These are phyloP conservation scores for Paramacrobiotus metropolitanus DNA, from an alignment of 1,140 invertebrate genomes.

Conservation along the genomic window DNA sequence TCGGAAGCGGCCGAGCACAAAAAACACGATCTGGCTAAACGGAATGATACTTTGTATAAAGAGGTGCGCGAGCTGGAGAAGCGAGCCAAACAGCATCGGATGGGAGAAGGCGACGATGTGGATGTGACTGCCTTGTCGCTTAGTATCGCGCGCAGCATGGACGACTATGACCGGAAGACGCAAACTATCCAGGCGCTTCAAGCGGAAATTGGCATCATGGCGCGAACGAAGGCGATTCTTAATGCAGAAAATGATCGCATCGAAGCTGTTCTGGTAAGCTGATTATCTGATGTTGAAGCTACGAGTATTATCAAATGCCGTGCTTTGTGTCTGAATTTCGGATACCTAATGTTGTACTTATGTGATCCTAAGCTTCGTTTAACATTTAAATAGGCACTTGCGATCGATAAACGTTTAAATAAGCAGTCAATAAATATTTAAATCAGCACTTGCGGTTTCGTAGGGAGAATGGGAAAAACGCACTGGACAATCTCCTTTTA, in stretches of 20 bases:
- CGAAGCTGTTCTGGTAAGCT: neutral
- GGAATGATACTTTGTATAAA: neutral
- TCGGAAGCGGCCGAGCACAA: neutral
- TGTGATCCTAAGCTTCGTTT: no score
- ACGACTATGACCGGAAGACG: neutral
- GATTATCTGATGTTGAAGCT: no score
- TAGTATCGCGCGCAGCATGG: neutral
- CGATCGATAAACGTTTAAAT: no score
- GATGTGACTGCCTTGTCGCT: neutral
- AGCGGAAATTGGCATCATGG: neutral
- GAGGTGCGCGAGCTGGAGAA: neutral
- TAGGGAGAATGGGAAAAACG: constrained; percentile 2
- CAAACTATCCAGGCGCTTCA: neutral
- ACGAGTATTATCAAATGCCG: no score
- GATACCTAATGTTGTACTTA: no score
- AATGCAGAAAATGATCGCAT: neutral
- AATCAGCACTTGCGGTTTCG: no score
- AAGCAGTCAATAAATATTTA: no score
- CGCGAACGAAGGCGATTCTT: neutral
- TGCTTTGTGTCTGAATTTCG: no score
- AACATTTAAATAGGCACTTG: no score
- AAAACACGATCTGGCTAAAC: neutral
- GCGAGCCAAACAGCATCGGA: neutral
- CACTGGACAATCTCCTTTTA: neutral
- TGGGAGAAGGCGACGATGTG: neutral